phyloP scores from a whole-genome alignment of 2,797 vertebrate genomes.

The Bradypus variegatus region DNA sequence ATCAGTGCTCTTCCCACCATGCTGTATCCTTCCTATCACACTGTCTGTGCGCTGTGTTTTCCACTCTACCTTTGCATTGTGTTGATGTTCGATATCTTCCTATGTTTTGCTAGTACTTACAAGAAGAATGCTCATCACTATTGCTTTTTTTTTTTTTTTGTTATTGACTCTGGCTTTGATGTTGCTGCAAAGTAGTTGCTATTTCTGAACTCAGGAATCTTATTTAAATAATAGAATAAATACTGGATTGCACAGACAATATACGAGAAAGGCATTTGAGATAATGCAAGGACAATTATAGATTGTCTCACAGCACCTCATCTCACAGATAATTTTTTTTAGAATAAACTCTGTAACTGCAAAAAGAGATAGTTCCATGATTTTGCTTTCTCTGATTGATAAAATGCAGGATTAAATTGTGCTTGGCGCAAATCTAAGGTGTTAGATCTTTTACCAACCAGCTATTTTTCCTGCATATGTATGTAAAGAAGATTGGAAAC shows the following conservation, averaged over 20 bases:
- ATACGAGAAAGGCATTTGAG: neutral
- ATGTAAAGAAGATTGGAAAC: neutral
- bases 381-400: neutral
- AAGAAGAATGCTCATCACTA: neutral
- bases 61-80: neutral
- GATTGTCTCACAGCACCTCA: neutral
- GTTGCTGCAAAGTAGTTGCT: neutral
- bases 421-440: neutral
- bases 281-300: neutral
- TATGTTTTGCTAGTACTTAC: neutral
- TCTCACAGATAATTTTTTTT: neutral
- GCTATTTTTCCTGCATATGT: neutral
- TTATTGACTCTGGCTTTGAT: neutral
- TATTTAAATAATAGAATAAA: constrained; percentile 21
- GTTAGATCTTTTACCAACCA: neutral
- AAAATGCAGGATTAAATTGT: neutral
- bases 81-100: neutral
- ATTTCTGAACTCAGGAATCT: neutral
- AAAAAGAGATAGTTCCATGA: neutral
- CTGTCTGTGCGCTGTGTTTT: neutral
- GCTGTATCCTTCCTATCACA: accelerated
- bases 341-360: neutral
- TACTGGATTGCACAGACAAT: neutral
- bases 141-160: neutral
- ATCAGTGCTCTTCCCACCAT: neutral